A percentile compares a stretch with the other conserved stretches of the same genome.
Conservation (phyloP, 2,797 vertebrate species). For the Malurus leucopterus region DNA sequence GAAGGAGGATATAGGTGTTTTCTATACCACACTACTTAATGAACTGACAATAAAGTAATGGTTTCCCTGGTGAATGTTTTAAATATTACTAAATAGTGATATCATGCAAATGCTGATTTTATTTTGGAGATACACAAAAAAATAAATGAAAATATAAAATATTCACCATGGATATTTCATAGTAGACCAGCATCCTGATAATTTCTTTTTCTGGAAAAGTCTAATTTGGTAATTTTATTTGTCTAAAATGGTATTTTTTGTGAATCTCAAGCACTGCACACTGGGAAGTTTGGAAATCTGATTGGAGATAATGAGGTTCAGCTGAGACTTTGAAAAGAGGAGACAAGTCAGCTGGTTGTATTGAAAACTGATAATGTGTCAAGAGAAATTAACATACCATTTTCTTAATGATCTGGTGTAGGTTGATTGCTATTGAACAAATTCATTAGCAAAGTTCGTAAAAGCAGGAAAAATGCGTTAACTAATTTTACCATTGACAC, state of each 20-base stretch:
- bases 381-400: slow-evolving; percentile 4
- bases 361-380: not conserved
- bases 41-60: not conserved
- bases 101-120: not conserved
- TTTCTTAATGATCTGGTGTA: slow-evolving; percentile 19
- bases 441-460: not conserved
- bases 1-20: not conserved
- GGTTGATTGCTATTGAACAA: slow-evolving; percentile 9
- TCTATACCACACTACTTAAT: not conserved
- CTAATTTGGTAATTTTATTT: not conserved
- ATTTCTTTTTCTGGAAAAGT: not conserved
- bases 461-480: not conserved
- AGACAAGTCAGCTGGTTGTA: not conserved
- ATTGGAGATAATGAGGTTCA: not conserved
- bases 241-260: not conserved
- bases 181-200: not conserved
- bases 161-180: not conserved
- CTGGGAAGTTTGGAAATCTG: not conserved
- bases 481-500: not conserved
- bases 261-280: not conserved
- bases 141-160: not conserved
- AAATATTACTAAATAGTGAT: not conserved
- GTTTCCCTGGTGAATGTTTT: not conserved
- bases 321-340: not conserved
- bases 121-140: not conserved